Conservation (phyloP, 2,888 invertebrate genomes). For the Trimorus sp. region DNA sequence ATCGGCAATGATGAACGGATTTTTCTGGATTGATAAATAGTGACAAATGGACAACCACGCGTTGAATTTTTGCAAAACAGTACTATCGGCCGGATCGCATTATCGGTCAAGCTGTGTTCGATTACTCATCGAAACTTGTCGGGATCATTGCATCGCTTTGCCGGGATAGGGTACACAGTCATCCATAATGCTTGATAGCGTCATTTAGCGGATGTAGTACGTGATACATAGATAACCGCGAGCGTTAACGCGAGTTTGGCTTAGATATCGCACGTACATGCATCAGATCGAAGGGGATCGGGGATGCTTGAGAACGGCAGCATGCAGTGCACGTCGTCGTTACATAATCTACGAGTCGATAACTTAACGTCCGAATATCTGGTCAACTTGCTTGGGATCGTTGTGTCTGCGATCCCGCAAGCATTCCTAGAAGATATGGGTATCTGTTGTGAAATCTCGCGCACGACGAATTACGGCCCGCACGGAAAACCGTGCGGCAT, state of each 20-base stretch:
- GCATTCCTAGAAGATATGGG: constrained; percentile 38
- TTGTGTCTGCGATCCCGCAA: constrained; percentile 35
- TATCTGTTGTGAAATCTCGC: constrained; percentile 32
- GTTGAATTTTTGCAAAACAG: constrained; percentile 23
- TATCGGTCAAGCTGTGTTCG: constrained; percentile 41
- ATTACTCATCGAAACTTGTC: constrained; percentile 57
- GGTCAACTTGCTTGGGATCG: constrained; percentile 52
- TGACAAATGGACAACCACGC: no score
- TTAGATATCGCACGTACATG: constrained; percentile 55
- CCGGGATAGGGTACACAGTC: constrained; percentile 46
- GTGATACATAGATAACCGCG: constrained; percentile 62
- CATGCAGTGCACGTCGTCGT: constrained; percentile 60
- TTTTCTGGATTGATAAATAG: no score
- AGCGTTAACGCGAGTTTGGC: constrained; percentile 61
- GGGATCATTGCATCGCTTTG: constrained; percentile 44
- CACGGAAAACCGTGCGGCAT: constrained; percentile 2
- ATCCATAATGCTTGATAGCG: constrained; percentile 61
- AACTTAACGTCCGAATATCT: constrained; percentile 60
- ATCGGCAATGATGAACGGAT: no score
- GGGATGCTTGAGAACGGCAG: constrained; percentile 58
- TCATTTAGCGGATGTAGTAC: constrained; percentile 60
- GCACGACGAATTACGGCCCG: constrained; percentile 6
- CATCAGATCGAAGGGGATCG: constrained; percentile 58
- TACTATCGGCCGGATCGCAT: constrained; percentile 32
- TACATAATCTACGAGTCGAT: constrained; percentile 63